phyloP scores from a whole-genome alignment of 2,888 invertebrate genomes.

The Megalurothrips usitatus region DNA sequence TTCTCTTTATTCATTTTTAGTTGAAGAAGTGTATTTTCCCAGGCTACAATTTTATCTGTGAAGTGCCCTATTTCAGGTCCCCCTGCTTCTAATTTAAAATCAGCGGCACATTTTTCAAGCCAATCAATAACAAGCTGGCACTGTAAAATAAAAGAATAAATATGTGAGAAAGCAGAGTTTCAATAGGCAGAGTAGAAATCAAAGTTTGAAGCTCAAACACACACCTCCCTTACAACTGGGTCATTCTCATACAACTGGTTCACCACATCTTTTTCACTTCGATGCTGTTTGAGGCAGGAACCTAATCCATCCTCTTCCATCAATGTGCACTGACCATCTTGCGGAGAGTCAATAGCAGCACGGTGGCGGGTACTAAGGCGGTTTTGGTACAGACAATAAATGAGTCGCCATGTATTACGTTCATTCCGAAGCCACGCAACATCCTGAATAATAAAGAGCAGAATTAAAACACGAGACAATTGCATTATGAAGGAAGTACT shows the following conservation, averaged over 20 bases:
- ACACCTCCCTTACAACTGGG: constrained; percentile 48
- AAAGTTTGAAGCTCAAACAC: background rate
- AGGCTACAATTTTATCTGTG: constrained; percentile 76
- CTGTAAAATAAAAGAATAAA: constrained; percentile 41
- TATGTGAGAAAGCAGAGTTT: background rate
- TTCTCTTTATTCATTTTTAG: constrained; percentile 52
- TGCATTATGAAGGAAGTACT: background rate
- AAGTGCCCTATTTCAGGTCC: constrained; percentile 61
- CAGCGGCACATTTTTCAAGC: constrained; percentile 77
- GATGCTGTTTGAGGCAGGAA: constrained; percentile 42
- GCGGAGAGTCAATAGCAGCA: constrained; percentile 33
- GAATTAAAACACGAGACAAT: background rate
- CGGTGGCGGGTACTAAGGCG: constrained; percentile 53
- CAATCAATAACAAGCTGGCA: constrained; percentile 87
- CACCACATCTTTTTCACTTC: constrained; percentile 59
- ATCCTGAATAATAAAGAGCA: constrained; percentile 40
- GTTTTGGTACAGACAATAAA: constrained; percentile 78
- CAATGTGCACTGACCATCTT: constrained; percentile 41
- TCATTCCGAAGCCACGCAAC: constrained; percentile 63
- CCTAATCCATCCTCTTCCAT: constrained; percentile 36
- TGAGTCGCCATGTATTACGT: constrained; percentile 81
- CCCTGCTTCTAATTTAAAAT: constrained; percentile 47
- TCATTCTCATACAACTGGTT: constrained; percentile 56
- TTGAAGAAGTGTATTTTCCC: constrained; percentile 88
- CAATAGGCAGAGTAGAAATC: background rate